Base-by-base conservation (phyloP, 2,113 vertebrate genomes). In the Empidonax traillii region DNA sequence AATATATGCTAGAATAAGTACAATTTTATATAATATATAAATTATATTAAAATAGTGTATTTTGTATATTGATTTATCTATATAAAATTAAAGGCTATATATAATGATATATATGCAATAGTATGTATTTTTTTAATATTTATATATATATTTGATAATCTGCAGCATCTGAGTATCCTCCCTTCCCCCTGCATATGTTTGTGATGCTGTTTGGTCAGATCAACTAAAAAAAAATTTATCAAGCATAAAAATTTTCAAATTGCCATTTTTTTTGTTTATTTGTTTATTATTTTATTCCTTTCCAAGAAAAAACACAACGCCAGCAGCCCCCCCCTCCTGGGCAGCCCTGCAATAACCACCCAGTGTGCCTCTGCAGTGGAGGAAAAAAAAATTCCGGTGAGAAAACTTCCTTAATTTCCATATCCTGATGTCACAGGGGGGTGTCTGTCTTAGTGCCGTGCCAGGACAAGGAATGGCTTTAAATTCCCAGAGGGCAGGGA, bases 311-410 rank as follows among this genome's bases (percentile, higher is more conserved):
- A 97, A 90, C 91, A 96, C 90, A 97, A 84, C 77, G 95, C 90
- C 95, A 97, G 97, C 97, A 98, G 95, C 93, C 88, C 97, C 92
- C 67, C 93, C 25, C 16, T 97, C 95, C 49, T 97, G 96, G 97
- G 97, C 91, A 98, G 96, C 92, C 96, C 96, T 85, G 96, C 95
- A 96, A 94, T 97, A 97, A 98, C 96, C 76, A 97, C 96, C 93
- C 97, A 97, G 95, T 97, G 93, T 97, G 95, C 96, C 95, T 96
- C 96, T 96, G 95, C 96, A 91, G 94, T 89, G 95, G 97, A 98
- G 77, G 97, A 98, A 94, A 98, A 98, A 95, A 97, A 97, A 97
- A 94, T 97, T 67, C 94, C 97, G 95, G 97, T 98, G 96, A 98
- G 97, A 79, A 97, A 94, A n/a, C 16, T 78, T 27, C 0, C 22